A percentile compares a stretch with the other conserved stretches of the same genome.
These are phyloP conservation scores for Charanyca ferruginea DNA, from an alignment of 2,888 invertebrate genomes.

Conservation along the genomic window DNA sequence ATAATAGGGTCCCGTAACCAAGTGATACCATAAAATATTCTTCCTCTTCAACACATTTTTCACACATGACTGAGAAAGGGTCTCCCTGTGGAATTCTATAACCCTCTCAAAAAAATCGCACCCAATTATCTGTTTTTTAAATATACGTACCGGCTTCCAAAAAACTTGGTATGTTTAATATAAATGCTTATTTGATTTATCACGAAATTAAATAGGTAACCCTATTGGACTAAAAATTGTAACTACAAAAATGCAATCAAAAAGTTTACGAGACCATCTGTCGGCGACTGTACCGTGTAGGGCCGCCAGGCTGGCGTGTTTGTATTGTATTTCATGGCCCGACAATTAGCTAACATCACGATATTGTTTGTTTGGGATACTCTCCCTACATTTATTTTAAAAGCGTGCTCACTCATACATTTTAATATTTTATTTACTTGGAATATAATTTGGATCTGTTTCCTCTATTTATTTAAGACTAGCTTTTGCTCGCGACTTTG, in stretches of 20 bases:
- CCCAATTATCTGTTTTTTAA: background rate
- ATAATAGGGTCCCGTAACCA: too few species aligned
- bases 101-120: background rate
- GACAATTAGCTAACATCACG: slow-evolving; percentile 74
- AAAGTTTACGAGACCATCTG: slow-evolving; percentile 37
- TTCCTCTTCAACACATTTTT: too few species aligned
- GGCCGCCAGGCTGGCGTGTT: slow-evolving; percentile 55
- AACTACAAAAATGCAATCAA: slow-evolving; percentile 31
- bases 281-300: slow-evolving; percentile 37
- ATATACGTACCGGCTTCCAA: background rate
- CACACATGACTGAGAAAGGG: too few species aligned
- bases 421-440: slow-evolving; percentile 40
- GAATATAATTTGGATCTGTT: background rate
- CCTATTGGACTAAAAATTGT: slow-evolving; percentile 25
- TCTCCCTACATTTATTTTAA: slow-evolving; percentile 42
- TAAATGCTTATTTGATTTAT: slow-evolving; percentile 31
- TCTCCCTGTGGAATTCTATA: too few species aligned
- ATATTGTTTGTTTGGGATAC: slow-evolving; percentile 69
- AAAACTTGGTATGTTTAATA: background rate
- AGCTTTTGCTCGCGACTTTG: too few species aligned
- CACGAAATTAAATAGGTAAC: slow-evolving; percentile 21
- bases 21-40: too few species aligned
- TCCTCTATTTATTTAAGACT: background rate
- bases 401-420: slow-evolving; percentile 34
- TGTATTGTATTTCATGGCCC: slow-evolving; percentile 73